Evolutionary conservation across 2,797 vertebrate species (phyloP).

Genomic region (Melopsittacus undulatus): DNA sequence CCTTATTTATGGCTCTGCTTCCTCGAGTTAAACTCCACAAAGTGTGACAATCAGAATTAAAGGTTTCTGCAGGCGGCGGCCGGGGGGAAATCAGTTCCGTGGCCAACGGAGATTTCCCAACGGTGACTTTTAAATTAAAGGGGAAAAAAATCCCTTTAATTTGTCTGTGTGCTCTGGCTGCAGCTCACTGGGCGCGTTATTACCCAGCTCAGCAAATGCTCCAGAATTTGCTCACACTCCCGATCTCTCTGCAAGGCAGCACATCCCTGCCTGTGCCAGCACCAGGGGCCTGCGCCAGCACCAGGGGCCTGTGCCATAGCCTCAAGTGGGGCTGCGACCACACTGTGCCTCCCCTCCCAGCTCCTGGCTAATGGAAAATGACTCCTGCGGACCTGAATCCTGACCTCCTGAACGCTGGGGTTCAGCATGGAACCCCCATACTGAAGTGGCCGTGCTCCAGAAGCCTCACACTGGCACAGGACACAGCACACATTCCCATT

Average conservation of each 20-base stretch:
- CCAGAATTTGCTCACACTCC: neutral
- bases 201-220: constrained; percentile 56
- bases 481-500: no score
- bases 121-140: constrained; percentile 70
- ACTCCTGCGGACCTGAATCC: neutral
- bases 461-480: neutral
- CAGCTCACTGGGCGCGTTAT: constrained; percentile 65
- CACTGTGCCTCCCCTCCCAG: neutral
- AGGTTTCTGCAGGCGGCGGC: constrained; percentile 62
- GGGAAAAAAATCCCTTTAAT: constrained; percentile 66
- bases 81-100: constrained; percentile 62
- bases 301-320: neutral
- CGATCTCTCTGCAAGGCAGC: neutral
- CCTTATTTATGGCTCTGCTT: constrained; percentile 44
- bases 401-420: neutral
- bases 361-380: neutral
- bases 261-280: neutral
- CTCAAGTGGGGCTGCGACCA: rapidly evolving
- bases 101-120: constrained; percentile 65
- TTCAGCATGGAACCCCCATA: neutral
- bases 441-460: neutral
- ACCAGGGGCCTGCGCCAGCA: rapidly evolving
- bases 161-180: constrained; percentile 34
- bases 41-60: constrained; percentile 71
- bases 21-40: constrained; percentile 51